These are phyloP conservation scores for Achlya flavicornis DNA, from an alignment of 2,888 invertebrate genomes.

Conservation along the genomic window DNA sequence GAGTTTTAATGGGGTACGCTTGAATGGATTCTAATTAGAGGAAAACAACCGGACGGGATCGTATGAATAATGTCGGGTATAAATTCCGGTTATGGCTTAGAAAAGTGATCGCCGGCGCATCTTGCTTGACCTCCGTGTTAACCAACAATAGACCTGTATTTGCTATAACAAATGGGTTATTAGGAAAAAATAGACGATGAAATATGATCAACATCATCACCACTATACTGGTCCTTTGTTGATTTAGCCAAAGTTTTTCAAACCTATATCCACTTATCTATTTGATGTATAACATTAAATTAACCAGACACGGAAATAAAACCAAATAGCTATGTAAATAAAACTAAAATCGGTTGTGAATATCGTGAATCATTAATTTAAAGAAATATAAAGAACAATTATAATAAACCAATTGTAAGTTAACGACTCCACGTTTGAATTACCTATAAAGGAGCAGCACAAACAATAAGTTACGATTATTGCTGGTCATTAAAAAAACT, in stretches of 20 bases:
- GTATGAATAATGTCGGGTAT: conserved; percentile 79
- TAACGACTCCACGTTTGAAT: conserved; percentile 31
- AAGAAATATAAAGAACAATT: conserved; percentile 29
- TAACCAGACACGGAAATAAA: conserved; percentile 2
- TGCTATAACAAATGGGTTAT: conserved; percentile 73
- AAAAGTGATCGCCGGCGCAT: conserved; percentile 55
- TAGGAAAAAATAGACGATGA: conserved; percentile 67
- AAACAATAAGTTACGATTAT: conserved; percentile 50
- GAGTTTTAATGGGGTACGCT: conserved; percentile 79
- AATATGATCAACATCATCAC: conserved; percentile 49
- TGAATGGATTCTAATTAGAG: conserved; percentile 83
- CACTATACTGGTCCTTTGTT: conserved; percentile 46
- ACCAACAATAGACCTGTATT: conserved; percentile 65
- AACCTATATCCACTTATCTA: conserved; percentile 2
- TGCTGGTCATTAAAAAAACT: conserved; percentile 38
- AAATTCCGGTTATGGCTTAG: conserved; percentile 77
- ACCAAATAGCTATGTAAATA: conserved; percentile 4
- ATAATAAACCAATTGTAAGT: conserved; percentile 21
- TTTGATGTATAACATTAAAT: conserved; percentile 4
- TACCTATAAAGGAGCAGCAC: conserved; percentile 36
- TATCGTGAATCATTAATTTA: conserved; percentile 26
- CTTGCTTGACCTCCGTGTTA: conserved; percentile 57
- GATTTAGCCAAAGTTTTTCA: conserved; percentile 23
- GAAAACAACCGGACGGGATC: conserved; percentile 73
- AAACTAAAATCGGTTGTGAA: conserved; percentile 16